Percentiles rank a stretch among this genome's conserved stretches.
Conservation (phyloP, 2,888 invertebrate genomes). For the Neoascia interrupta region DNA sequence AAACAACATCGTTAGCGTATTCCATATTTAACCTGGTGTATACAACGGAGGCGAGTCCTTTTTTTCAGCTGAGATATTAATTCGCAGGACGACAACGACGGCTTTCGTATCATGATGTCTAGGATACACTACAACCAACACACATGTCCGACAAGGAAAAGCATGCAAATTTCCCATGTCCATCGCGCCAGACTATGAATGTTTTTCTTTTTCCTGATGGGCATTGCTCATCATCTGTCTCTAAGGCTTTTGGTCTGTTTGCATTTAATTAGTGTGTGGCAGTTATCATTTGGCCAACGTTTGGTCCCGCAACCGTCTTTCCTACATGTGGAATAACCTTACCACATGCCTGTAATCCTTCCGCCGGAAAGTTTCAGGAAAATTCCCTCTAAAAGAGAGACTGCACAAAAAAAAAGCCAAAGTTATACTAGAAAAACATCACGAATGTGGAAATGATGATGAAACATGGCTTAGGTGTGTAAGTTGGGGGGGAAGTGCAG, state of each 20-base stretch:
- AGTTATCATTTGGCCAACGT: slow-evolving; percentile 43
- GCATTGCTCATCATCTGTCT: slow-evolving; percentile 24
- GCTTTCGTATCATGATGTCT: slow-evolving; percentile 20
- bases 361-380: slow-evolving; percentile 27
- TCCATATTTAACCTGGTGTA: no score
- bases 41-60: slow-evolving; percentile 11
- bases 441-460: slow-evolving; percentile 37
- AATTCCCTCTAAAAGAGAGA: not conserved
- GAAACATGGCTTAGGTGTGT: no score
- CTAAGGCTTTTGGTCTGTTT: slow-evolving; percentile 65
- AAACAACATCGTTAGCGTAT: slow-evolving; percentile 67
- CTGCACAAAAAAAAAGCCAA: slow-evolving; percentile 5
- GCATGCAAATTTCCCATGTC: slow-evolving; percentile 55
- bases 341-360: slow-evolving; percentile 48
- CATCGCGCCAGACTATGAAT: slow-evolving; percentile 20
- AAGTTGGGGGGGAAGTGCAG: not conserved
- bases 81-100: slow-evolving; percentile 51
- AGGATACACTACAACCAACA: not conserved
- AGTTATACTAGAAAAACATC: no score
- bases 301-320: not conserved
- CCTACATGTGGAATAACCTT: slow-evolving; percentile 8
- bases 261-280: slow-evolving; percentile 67
- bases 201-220: slow-evolving; percentile 30
- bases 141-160: slow-evolving; percentile 38
- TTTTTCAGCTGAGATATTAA: slow-evolving; percentile 58